These are phyloP conservation scores for Manduca sexta DNA, from an alignment of 1,140 invertebrate genomes.

Conservation along the genomic window DNA sequence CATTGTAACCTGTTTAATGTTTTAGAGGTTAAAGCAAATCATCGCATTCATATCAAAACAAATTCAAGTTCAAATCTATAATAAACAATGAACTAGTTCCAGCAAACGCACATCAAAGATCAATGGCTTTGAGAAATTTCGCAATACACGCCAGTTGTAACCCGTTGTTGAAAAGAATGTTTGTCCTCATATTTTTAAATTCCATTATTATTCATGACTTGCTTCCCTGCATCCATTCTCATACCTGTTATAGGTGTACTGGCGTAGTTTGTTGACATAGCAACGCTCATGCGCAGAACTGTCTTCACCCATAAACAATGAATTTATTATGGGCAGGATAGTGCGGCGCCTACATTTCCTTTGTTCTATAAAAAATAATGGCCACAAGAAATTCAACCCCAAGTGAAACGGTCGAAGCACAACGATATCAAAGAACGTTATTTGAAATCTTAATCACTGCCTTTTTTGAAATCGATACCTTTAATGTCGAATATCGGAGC, in stretches of 20 bases:
- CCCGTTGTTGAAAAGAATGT: no score
- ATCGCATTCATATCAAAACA: no score
- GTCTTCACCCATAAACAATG: conserved; percentile 56
- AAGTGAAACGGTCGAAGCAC: background rate
- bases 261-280: conserved; percentile 56
- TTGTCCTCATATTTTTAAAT: background rate
- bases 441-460: background rate
- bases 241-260: conserved; percentile 1
- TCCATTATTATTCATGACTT: background rate
- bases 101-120: no score
- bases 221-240: background rate
- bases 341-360: background rate
- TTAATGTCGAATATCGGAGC: background rate
- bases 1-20: no score
- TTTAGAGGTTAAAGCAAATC: no score
- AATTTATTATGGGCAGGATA: conserved; percentile 30
- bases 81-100: no score
- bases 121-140: no score
- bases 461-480: conserved; percentile 2
- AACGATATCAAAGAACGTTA: background rate
- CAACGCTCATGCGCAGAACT: conserved; percentile 54
- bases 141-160: no score
- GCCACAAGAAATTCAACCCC: no score
- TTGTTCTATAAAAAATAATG: no score
- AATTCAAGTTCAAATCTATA: no score